These are phyloP conservation scores for Propithecus coquereli DNA, from an alignment of 2,113 vertebrate genomes.

Conservation along the genomic window DNA sequence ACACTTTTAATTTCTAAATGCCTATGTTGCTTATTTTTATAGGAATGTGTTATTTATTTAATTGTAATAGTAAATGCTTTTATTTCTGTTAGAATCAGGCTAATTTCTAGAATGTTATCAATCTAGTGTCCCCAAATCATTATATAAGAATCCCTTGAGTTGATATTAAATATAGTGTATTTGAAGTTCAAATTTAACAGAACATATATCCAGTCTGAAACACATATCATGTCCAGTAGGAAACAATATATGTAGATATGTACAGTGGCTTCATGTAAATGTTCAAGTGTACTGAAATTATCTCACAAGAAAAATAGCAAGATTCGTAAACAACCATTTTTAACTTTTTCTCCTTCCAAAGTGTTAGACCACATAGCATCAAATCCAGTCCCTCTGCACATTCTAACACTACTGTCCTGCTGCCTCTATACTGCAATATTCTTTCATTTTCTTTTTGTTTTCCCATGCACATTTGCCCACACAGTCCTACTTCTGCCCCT, in stretches of 20 bases:
- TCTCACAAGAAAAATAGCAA: not conserved
- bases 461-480: not conserved
- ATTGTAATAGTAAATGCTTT: not conserved
- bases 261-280: not conserved
- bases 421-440: accelerated
- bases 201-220: not conserved
- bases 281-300: not conserved
- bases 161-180: not conserved
- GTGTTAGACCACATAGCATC: not conserved
- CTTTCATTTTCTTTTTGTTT: not conserved
- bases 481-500: accelerated
- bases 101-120: not conserved
- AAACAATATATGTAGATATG: not conserved
- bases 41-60: not conserved
- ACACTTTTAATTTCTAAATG: not conserved
- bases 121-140: not conserved
- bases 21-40: not conserved
- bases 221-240: not conserved
- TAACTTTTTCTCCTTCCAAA: not conserved
- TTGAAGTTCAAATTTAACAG: not conserved
- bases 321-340: not conserved
- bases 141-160: not conserved
- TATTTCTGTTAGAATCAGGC: not conserved
- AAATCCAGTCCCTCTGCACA: not conserved
- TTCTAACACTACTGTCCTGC: accelerated